Evolutionary conservation across 1,140 invertebrate genomes (phyloP), one percentile per base, ranked within the genome.

Genomic region (Notospermus geniculatus): DNA sequence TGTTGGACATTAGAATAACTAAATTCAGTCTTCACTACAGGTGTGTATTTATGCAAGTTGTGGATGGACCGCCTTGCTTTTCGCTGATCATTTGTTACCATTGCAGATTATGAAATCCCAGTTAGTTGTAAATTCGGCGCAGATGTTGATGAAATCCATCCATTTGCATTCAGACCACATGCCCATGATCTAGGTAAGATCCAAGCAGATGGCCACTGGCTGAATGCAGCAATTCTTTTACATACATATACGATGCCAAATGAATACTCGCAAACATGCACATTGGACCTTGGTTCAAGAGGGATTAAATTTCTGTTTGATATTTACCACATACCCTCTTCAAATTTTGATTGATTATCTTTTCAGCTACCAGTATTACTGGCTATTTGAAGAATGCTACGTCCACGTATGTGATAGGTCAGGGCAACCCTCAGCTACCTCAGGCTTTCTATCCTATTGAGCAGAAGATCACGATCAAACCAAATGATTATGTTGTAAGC

Each of bases 161-260:
- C 96, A 15, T 95, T 98, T 80, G 95, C 94, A 0, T 98, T 93
- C 80, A 84, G 96, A 61, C 91, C 90, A 0, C 96, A 99, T 79
- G 97, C 96, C 0, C 96, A 98, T 77, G 83, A 85, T 30, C 82
- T 97, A 39, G 93, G 92, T 85, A 66, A 67, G 65, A 65, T 1
- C 2, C 45, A n/a, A 5, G 50, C 1, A 29, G 84, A 82, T 69
- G 71, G n/a, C 32, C 54, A 45, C 27, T 2, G n/a, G 2, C 19
- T 23, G 45, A 15, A 23, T 5, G n/a, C 9, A 32, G 9, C 25
- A n/a, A n/a, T 52, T 36, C 29, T 57, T 57, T 52, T 22, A 60
- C 19, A 54, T 28, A 11, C 59, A 41, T 53, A n/a, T 17, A 30
- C 19, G 41, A 0, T 58, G 39, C 56, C 29, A 19, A 23, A 62